These are phyloP conservation scores for Novumbra hubbsi DNA, from an alignment of 2,797 vertebrate species.

Conservation along the genomic window DNA sequence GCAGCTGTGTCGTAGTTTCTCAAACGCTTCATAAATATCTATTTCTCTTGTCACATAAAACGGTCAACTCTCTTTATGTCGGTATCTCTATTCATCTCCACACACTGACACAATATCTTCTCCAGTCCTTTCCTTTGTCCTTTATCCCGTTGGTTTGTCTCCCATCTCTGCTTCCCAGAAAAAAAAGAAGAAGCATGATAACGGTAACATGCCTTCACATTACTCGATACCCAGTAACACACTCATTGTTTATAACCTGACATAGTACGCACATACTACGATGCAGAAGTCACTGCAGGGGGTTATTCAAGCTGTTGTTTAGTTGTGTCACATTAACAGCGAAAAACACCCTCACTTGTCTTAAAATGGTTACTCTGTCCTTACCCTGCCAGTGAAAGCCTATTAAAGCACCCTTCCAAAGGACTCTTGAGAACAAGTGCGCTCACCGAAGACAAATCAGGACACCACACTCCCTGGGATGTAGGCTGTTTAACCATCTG, in stretches of 20 bases:
- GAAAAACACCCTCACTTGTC: not conserved
- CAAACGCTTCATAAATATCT: conserved; percentile 23
- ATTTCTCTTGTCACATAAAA: conserved; percentile 29
- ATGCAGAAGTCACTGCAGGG: not conserved
- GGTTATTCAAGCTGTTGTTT: not conserved
- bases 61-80: conserved; percentile 19
- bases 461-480: not conserved
- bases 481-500: too few relatives aligned
- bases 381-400: not conserved
- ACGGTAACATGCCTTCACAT: not conserved
- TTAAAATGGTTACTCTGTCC: not conserved
- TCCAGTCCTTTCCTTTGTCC: conserved; percentile 10
- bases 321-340: not conserved
- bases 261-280: not conserved
- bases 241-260: not conserved
- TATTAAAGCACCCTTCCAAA: not conserved
- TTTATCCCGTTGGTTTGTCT: conserved; percentile 10
- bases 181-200: conserved; percentile 39
- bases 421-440: not conserved
- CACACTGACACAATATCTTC: not conserved
- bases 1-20: conserved; percentile 9
- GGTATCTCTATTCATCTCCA: conserved; percentile 20
- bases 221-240: not conserved
- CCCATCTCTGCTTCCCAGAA: conserved; percentile 28
- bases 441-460: not conserved